Evolutionary conservation across 2,888 invertebrate genomes (phyloP).

Genomic region (Acleris holmiana): DNA sequence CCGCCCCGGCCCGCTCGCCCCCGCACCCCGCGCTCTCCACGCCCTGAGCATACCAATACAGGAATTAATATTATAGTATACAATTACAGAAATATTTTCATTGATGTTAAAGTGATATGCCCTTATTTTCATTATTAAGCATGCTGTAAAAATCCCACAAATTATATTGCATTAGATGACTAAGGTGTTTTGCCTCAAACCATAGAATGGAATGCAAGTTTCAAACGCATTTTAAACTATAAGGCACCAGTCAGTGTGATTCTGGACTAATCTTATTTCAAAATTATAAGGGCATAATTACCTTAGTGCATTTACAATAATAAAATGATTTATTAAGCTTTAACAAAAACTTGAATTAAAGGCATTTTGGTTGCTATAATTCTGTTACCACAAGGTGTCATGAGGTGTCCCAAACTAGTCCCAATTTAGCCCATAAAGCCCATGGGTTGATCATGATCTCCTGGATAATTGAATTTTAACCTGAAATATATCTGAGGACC

Average conservation of each 20-base stretch:
- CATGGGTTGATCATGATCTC: conserved; percentile 67
- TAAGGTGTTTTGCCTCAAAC: background rate
- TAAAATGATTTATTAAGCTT: conserved; percentile 14
- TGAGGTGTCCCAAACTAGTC: conserved; percentile 66
- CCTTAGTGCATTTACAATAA: conserved; percentile 20
- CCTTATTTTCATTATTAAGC: background rate
- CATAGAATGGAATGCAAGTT: background rate
- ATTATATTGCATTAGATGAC: no score
- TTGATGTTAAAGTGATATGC: conserved; percentile 22
- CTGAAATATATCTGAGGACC: conserved; percentile 73
- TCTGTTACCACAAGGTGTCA: conserved; percentile 69
- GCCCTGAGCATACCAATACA: conserved; percentile 83
- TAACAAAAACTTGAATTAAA: conserved; percentile 15
- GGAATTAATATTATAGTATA: conserved; percentile 66
- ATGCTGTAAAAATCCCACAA: background rate
- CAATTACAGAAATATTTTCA: conserved; percentile 7
- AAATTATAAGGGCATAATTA: conserved; percentile 22
- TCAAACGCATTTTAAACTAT: background rate
- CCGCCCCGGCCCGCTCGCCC: conserved; percentile 73
- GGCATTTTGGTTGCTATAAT: conserved; percentile 54
- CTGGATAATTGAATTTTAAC: conserved; percentile 60
- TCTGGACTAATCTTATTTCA: background rate
- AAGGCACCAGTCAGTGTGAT: background rate
- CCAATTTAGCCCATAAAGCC: conserved; percentile 73
- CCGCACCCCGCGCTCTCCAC: conserved; percentile 78